Evolutionary conservation across 1,140 invertebrate species (phyloP), one percentile per base, ranked within the genome.

Genomic region (Diabrotica virgifera): DNA sequence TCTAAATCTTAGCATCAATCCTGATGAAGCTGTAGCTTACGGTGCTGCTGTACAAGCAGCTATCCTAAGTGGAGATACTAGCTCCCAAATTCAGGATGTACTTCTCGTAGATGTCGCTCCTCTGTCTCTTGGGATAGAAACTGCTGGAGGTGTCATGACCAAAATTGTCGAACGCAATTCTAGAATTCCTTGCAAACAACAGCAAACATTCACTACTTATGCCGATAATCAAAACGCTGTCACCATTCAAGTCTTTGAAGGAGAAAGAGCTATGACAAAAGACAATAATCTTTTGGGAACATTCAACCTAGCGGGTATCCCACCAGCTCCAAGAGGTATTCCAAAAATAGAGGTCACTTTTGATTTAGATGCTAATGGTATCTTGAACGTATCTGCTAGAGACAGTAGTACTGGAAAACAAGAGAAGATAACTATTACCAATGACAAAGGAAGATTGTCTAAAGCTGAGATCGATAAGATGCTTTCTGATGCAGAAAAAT

Each of bases 401-500:
- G 92, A 95, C 68, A 86, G 81, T 68, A 90, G 88, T 62, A 92
- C 89, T 4, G 90, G 90, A 13, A 89, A 86, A 62, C 85, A 85
- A 2, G 89, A 93, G 73, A 87, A 86, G 70, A 91, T 92, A 63
- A 89, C 91, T 36, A 97, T 97, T 62, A 94, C 91, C 24, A 97
- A 97, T 74, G 95, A 97, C 75, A 96, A 96, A 77, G 94, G 95
- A 5, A 86, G 95, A 14, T 82, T 97, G 4, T 90, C 87, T 24
- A 94, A 96, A 76, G 90, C 91, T 35, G 94, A 97, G 72, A 97
- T 97, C 70, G 93, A 97, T 72, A 83, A 89, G 37, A 98, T 97
- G 95, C 83, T 98, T 9, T 78, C 83, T n/a, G 90, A 91, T 38
- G 89, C 90, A 7, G 88, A 90, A 67, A 86, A 85, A 66, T 90